phyloP scores from a whole-genome alignment of 2,113 vertebrate species.

The Pterocles burchelli region DNA sequence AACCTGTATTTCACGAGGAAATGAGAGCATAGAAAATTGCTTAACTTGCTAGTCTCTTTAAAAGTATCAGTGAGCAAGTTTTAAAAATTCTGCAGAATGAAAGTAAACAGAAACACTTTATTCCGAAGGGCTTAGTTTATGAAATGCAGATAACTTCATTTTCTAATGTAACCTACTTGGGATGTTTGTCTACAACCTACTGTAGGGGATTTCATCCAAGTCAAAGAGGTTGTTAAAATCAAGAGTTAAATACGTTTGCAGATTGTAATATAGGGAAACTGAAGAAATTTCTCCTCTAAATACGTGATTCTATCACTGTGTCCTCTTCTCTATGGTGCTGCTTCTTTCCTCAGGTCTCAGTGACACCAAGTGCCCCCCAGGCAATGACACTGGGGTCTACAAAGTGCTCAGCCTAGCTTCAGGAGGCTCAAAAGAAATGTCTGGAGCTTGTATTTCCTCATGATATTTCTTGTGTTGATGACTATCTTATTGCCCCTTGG shows the following conservation, averaged over 20 bases:
- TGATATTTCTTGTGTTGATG: background rate
- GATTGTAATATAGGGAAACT: background rate
- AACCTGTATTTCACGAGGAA: conserved; percentile 9
- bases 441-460: background rate
- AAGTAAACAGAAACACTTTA: background rate
- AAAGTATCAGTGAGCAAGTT: background rate
- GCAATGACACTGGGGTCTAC: fast-evolving
- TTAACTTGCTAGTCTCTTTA: background rate
- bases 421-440: background rate
- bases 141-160: background rate
- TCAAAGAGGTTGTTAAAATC: background rate
- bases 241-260: background rate
- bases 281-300: background rate
- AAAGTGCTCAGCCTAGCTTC: background rate
- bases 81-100: background rate
- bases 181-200: background rate
- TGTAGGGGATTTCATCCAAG: background rate
- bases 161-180: background rate
- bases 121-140: background rate
- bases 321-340: background rate
- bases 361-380: background rate
- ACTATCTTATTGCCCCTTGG: background rate
- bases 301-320: background rate
- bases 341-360: background rate
- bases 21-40: background rate